Evolutionary conservation across 2,113 vertebrate genomes (phyloP).

Genomic region (Leucopsar rothschildi): DNA sequence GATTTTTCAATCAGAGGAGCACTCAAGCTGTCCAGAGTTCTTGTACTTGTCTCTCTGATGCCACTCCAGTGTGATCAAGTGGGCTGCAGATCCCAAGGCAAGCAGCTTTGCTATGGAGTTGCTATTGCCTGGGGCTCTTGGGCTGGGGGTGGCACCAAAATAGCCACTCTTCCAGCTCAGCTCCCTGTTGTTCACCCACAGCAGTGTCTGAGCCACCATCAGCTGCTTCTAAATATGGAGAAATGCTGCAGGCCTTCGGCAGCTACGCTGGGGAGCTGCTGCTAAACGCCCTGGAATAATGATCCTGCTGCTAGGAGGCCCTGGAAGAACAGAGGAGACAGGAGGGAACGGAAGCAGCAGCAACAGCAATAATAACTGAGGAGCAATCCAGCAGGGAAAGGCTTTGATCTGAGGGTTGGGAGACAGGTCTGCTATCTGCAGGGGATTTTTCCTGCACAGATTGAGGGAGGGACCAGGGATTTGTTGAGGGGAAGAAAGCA

Average conservation of each 20-base stretch:
- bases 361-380: background rate
- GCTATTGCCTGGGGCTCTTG: background rate
- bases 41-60: conserved; percentile 27
- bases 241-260: background rate
- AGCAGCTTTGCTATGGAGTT: background rate
- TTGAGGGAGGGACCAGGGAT: background rate
- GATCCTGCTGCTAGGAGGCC: background rate
- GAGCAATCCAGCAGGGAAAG: background rate
- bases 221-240: conserved; percentile 12
- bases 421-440: background rate
- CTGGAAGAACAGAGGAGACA: background rate
- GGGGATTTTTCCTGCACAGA: background rate
- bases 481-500: background rate
- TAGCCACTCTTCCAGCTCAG: background rate
- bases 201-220: background rate
- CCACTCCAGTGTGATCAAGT: background rate
- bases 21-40: conserved; percentile 40
- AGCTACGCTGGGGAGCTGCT: background rate
- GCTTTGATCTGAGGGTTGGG: background rate
- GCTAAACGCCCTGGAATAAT: background rate
- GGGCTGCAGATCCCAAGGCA: conserved; percentile 11
- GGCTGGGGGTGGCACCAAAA: background rate
- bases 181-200: background rate
- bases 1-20: conserved; percentile 49
- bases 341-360: background rate